These are phyloP conservation scores for Caenorhabditis virilis DNA, from an alignment of 2,888 invertebrate genomes.

Conservation along the genomic window DNA sequence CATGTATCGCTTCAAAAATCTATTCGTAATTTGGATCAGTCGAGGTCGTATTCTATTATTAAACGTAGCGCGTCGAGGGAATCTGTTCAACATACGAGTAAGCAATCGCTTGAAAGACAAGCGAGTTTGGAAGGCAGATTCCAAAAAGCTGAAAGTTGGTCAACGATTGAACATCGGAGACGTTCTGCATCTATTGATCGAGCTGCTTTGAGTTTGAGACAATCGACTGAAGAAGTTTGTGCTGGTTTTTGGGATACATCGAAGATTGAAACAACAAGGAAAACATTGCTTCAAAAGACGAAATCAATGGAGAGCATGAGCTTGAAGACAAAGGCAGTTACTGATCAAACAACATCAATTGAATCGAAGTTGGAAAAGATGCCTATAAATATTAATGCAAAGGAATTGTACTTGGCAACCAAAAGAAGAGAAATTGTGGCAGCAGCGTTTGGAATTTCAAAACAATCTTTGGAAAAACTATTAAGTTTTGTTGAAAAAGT, in stretches of 20 bases:
- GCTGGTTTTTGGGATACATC: constrained; percentile 43
- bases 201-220: constrained; percentile 15
- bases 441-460: constrained; percentile 25
- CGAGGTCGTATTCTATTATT: constrained; percentile 24
- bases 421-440: constrained; percentile 24
- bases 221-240: constrained; percentile 33
- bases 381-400: not conserved
- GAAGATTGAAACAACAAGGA: constrained; percentile 22
- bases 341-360: not conserved
- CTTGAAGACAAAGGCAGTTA: constrained; percentile 9
- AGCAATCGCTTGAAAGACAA: constrained; percentile 17
- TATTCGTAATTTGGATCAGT: constrained; percentile 15
- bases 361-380: not conserved
- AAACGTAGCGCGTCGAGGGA: constrained; percentile 19
- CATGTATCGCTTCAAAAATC: not conserved
- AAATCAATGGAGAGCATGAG: constrained; percentile 26
- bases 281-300: constrained; percentile 29
- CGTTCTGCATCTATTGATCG: constrained; percentile 20
- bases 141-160: constrained; percentile 29
- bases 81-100: constrained; percentile 14
- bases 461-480: constrained; percentile 24
- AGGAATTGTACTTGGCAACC: constrained; percentile 6
- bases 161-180: constrained; percentile 17
- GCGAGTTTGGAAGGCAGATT: constrained; percentile 40
- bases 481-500: constrained; percentile 17